phyloP scores from a whole-genome alignment of 2,888 invertebrate species.

The Brachyptera putata region DNA sequence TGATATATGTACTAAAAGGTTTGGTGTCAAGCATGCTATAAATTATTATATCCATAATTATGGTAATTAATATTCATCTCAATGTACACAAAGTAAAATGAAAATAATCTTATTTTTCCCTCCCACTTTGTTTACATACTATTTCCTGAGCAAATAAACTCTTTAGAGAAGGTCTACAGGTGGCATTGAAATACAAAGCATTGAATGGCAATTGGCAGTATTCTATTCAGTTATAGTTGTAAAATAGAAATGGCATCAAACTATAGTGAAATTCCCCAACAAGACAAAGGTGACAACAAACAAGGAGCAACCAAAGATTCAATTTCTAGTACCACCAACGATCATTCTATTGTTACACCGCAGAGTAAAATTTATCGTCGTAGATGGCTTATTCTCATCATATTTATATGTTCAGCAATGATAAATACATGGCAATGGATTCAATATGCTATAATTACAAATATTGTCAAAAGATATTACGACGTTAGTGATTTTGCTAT shows the following conservation, averaged over 20 bases:
- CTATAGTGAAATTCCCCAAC: background rate
- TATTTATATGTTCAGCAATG: slow-evolving; percentile 50
- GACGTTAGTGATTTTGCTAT: slow-evolving; percentile 42
- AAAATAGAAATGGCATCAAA: background rate
- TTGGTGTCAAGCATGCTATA: no score
- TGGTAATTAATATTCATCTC: no score
- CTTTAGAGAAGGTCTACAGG: no score
- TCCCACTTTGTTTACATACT: no score
- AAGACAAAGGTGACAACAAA: background rate
- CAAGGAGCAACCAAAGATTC: background rate
- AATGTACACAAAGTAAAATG: no score
- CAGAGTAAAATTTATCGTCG: slow-evolving; percentile 34
- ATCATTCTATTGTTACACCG: slow-evolving; percentile 51
- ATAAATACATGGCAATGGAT: slow-evolving; percentile 56
- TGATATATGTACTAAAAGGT: no score
- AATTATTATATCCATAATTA: no score
- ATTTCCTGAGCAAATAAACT: no score
- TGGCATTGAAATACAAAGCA: no score
- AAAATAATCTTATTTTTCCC: no score
- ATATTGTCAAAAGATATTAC: slow-evolving; percentile 38
- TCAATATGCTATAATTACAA: slow-evolving; percentile 50
- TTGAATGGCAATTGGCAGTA: no score
- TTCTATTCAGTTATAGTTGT: background rate
- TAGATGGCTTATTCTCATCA: slow-evolving; percentile 47
- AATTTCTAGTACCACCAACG: background rate